Evolutionary conservation across 2,797 vertebrate genomes (phyloP).

Genomic region (Monodelphis domestica): DNA sequence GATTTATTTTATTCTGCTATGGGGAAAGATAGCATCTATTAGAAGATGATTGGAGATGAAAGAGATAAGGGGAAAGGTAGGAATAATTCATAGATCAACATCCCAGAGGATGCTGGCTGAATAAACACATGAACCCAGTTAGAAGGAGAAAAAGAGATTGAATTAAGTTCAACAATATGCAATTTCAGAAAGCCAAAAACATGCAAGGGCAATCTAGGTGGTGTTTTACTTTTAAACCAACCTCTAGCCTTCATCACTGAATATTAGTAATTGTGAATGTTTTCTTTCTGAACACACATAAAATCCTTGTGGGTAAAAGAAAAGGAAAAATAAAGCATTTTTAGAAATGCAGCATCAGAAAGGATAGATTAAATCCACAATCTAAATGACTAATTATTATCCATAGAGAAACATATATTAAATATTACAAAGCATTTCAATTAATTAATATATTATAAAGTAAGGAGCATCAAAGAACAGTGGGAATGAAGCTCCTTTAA

Average conservation of each 20-base stretch:
- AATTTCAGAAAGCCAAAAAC: not conserved
- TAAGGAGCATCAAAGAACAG: not conserved
- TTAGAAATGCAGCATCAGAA: not conserved
- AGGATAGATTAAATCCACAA: not conserved
- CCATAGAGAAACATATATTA: not conserved
- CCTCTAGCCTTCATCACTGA: not conserved
- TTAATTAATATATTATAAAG: not conserved
- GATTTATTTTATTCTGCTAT: not conserved
- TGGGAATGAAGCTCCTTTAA: not conserved
- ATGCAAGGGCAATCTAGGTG: not conserved
- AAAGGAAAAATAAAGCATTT: not conserved
- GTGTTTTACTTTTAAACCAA: not conserved
- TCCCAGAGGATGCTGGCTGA: not conserved
- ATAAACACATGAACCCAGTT: not conserved
- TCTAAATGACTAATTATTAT: not conserved
- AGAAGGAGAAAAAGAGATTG: not conserved
- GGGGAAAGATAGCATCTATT: not conserved
- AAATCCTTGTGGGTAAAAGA: not conserved
- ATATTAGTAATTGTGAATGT: not conserved
- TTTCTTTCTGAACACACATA: not conserved
- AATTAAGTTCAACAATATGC: not conserved
- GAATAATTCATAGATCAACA: not conserved
- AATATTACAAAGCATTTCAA: not conserved
- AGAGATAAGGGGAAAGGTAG: not conserved
- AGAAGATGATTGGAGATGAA: not conserved